Evolutionary conservation across 64 coral and sea anemone genomes (phyloP).

Genomic region (Montipora cactus): DNA sequence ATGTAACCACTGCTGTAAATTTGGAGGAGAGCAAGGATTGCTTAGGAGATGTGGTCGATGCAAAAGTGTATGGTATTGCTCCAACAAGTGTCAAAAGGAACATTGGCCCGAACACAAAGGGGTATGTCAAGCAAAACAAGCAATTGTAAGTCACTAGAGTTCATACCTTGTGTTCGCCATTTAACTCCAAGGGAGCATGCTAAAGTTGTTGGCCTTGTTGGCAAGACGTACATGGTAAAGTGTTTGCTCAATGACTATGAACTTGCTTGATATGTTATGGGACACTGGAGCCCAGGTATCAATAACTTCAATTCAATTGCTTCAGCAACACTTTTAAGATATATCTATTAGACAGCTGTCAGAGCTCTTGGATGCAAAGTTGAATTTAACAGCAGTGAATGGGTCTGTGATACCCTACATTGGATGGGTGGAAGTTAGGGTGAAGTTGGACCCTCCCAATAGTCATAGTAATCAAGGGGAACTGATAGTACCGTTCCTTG

Average conservation of each 20-base stretch:
- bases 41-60: no score
- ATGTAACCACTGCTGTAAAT: not conserved
- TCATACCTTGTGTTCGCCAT: constrained; percentile 1
- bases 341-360: constrained; percentile 2
- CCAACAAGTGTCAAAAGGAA: no score
- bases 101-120: not conserved
- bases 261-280: constrained; percentile 22
- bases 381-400: constrained; percentile 56
- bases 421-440: constrained; percentile 48
- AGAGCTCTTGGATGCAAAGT: constrained; percentile 28
- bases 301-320: not conserved
- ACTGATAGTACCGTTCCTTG: constrained; percentile 45
- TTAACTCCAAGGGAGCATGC: constrained; percentile 50
- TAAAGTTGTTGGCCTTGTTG: constrained; percentile 47
- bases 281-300: constrained; percentile 76
- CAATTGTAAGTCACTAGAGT: not conserved
- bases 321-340: constrained; percentile 6
- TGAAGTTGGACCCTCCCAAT: constrained; percentile 8
- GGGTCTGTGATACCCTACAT: constrained; percentile 30
- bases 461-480: not conserved
- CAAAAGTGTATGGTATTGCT: no score
- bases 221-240: constrained; percentile 32
- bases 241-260: constrained; percentile 43
- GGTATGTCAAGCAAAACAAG: constrained; percentile 8
- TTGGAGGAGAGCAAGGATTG: not conserved